Conservation (phyloP, 1,140 invertebrate genomes). For the Nephila pilipes region DNA sequence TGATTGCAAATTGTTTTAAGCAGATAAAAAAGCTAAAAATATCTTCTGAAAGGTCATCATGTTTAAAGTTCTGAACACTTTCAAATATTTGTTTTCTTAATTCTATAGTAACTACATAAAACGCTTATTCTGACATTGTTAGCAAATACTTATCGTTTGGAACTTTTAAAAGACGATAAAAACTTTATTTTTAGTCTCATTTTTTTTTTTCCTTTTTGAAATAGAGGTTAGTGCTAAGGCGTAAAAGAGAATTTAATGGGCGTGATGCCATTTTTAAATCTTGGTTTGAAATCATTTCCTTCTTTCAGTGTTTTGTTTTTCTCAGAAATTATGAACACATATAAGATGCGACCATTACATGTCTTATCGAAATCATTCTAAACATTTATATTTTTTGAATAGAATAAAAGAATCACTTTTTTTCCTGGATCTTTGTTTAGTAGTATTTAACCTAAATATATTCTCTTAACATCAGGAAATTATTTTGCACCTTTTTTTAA, state of each 20-base stretch:
- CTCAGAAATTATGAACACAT: neutral
- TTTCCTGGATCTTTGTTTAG: constrained; percentile 14
- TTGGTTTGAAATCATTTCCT: neutral
- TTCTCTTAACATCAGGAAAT: neutral
- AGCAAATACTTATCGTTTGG: neutral
- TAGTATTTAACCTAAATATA: neutral
- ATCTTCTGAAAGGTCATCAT: neutral
- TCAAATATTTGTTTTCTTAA: neutral
- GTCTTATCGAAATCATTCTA: neutral
- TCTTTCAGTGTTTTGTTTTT: neutral
- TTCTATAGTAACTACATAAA: neutral
- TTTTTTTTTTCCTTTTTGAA: neutral
- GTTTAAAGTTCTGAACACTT: neutral
- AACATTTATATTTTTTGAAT: neutral
- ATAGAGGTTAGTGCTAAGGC: constrained; percentile 12
- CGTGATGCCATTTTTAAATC: constrained; percentile 13
- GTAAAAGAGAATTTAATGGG: neutral
- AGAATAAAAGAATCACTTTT: neutral
- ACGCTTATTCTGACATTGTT: neutral
- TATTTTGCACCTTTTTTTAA: neutral
- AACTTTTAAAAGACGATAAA: neutral
- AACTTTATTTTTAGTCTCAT: neutral
- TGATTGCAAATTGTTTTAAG: neutral
- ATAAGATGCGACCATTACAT: neutral
- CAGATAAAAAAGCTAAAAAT: constrained; percentile 7